Base-by-base conservation (phyloP, 2,888 invertebrate genomes). In the Epinotia brunnichana region DNA sequence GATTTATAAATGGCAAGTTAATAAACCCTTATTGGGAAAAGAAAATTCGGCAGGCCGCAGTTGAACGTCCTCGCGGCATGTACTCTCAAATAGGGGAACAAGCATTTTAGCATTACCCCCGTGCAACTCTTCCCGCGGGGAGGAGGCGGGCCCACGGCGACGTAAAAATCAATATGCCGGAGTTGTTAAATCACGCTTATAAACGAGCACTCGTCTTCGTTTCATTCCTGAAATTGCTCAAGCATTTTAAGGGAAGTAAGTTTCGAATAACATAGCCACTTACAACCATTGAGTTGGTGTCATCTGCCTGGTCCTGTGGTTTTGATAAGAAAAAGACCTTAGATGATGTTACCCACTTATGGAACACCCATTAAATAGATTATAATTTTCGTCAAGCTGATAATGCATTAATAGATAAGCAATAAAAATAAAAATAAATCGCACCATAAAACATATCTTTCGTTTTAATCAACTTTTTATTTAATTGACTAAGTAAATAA, bases 161-260 rank as follows among this genome's bases (percentile, higher is more conserved):
- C 93, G 94, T 93, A 93, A 93, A 93, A 94, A 94, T 93, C 94
- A 94, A 94, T 94, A 94, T 95, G 95, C 95, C 95, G 95, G 95
- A 95, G 95, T 95, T 95, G 95, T 95, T 95, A 95, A 95, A 95
- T 95, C 95, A 95, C 95, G 95, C 93, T 94, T 94, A 94, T 93
- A 93, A 94, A 93, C 92, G 93, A 93, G 92, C 90, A 93, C 93
- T 94, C 94, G 94, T 94, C 94, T 94, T 94, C 93, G 90, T 93
- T 92, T 90, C 90, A 90, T 90, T 91, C 86, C 91, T 91, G 85
- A 92, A 92, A 90, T 89, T 89, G 85, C 87, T 87, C 80, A 88
- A 89, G 85, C 86, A 86, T 85, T 86, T 75, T 79, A 79, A 85
- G 78, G 83, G 79, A 84, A 84, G 85, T 84, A 85, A 85, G 82